Conservation (phyloP, 2,113 vertebrate species). For the Rhineura floridana region DNA sequence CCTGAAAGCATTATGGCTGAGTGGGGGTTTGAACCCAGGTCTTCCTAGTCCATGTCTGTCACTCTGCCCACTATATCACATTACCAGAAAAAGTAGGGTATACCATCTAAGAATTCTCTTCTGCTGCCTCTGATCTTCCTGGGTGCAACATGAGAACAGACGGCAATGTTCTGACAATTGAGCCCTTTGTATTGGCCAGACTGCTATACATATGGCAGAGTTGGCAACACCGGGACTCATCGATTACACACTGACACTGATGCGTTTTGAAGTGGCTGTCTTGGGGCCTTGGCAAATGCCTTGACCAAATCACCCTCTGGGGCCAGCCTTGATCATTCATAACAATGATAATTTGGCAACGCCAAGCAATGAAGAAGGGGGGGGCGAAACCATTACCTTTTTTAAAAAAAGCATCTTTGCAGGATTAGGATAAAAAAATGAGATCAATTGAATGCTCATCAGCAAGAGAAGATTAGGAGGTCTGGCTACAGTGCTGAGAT, state of each 20-base stretch:
- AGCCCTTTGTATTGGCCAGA: neutral
- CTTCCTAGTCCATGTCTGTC: neutral
- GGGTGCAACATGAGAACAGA: neutral
- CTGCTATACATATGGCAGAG: neutral
- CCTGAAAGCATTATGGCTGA: neutral
- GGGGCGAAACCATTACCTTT: neutral
- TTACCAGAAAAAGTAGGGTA: neutral
- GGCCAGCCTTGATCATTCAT: neutral
- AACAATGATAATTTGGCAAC: neutral
- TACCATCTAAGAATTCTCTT: neutral
- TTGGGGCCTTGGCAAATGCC: neutral
- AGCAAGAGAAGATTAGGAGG: neutral
- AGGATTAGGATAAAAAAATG: neutral
- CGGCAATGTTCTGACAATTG: neutral
- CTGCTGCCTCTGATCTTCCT: neutral
- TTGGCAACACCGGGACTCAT: neutral
- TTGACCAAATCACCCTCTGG: neutral
- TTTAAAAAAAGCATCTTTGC: constrained; percentile 2
- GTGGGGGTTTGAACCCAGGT: neutral
- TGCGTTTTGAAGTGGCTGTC: neutral
- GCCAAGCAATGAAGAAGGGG: neutral
- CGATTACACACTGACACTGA: neutral
- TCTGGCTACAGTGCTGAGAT: neutral
- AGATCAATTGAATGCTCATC: neutral
- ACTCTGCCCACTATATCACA: too few species aligned